These are phyloP conservation scores for Eutolmus rufibarbis DNA, from an alignment of 2,888 invertebrate genomes.

Conservation along the genomic window DNA sequence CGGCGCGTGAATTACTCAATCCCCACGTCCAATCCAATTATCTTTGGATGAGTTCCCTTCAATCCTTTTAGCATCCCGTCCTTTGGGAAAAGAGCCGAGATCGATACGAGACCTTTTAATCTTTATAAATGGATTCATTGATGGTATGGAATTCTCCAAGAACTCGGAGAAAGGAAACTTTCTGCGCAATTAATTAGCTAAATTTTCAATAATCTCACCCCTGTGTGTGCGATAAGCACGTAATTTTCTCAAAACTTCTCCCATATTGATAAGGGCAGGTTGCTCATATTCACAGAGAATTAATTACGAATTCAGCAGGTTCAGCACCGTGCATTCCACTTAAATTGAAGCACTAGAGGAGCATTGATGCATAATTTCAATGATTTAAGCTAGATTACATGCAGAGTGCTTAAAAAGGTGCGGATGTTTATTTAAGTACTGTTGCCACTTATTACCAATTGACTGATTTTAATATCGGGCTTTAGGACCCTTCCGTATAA, in stretches of 20 bases:
- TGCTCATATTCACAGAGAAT: not conserved
- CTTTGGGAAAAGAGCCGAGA: not conserved
- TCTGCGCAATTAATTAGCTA: constrained; percentile 15
- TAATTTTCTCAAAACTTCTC: not conserved
- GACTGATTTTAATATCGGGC: not conserved
- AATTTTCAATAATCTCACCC: constrained; percentile 13
- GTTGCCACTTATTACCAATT: not conserved
- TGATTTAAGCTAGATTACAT: not conserved
- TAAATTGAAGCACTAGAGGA: not conserved
- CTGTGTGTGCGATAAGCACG: constrained; percentile 2
- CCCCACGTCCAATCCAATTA: constrained; percentile 13
- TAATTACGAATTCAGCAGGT: constrained; percentile 9
- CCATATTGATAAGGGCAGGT: not conserved
- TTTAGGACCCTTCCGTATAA: too few species aligned
- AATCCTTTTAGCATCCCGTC: constrained; percentile 17
- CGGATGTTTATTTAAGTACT: not conserved
- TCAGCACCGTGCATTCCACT: not conserved
- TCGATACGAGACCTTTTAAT: constrained; percentile 34
- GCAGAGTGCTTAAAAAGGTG: not conserved
- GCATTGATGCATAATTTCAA: not conserved
- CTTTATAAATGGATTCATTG: constrained; percentile 29
- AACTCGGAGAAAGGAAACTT: not conserved
- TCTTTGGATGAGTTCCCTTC: constrained; percentile 22
- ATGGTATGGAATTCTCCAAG: not conserved
- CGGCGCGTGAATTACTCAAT: not conserved